Percentiles rank a stretch among this genome's conserved stretches.
Conservation (phyloP, 2,888 invertebrate genomes). For the Pomacea canaliculata region DNA sequence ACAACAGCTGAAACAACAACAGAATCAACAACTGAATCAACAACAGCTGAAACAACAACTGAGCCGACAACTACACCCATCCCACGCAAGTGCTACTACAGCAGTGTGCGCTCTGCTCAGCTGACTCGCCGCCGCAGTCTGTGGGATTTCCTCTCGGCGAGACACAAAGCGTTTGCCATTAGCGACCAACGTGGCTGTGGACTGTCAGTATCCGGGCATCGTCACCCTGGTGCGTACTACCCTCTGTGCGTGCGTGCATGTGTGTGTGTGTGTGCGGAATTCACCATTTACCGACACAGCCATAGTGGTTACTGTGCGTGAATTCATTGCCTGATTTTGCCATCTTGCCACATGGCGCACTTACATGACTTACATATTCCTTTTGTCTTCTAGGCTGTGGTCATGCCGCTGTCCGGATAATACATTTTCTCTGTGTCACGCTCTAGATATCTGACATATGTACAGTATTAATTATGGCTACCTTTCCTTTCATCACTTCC, state of each 20-base stretch:
- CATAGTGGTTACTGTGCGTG: neutral
- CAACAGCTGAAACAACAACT: neutral
- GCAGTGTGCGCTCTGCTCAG: constrained; percentile 9
- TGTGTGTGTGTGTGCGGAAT: neutral
- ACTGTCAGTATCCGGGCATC: constrained; percentile 22
- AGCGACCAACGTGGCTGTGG: neutral
- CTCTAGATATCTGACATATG: too few species aligned
- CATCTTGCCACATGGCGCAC: too few species aligned
- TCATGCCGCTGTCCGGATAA: too few species aligned
- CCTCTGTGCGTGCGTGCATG: neutral
- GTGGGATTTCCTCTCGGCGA: neutral
- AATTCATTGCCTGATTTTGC: neutral
- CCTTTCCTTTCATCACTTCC: too few species aligned
- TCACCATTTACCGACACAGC: too few species aligned
- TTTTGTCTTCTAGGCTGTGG: too few species aligned
- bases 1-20: neutral
- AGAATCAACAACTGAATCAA: neutral
- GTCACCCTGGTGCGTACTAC: constrained; percentile 13
- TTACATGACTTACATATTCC: too few species aligned
- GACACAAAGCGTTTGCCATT: constrained; percentile 2
- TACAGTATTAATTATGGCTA: too few species aligned
- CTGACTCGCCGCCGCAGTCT: neutral
- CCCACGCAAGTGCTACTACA: constrained; percentile 18
- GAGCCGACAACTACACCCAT: neutral
- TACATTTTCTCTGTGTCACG: too few species aligned